Percentiles rank a stretch among this genome's conserved stretches.
These are phyloP conservation scores for Istiophorus platypterus DNA, from an alignment of 2,113 vertebrate genomes.

Conservation along the genomic window DNA sequence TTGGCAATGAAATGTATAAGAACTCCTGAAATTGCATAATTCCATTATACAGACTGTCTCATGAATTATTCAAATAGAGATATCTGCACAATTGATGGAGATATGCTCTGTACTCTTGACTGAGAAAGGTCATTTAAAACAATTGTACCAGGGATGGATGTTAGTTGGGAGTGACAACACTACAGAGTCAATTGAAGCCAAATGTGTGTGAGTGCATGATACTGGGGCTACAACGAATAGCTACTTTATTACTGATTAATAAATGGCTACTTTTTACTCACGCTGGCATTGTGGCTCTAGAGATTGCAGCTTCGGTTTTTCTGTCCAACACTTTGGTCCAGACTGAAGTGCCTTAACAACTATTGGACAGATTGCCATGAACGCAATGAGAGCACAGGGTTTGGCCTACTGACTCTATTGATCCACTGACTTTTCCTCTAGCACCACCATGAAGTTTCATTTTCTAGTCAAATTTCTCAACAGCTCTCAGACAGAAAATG, in stretches of 20 bases:
- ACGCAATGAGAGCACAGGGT: not conserved
- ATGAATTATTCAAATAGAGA: conserved; percentile 50
- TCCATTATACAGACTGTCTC: conserved; percentile 37
- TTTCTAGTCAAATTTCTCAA: no score
- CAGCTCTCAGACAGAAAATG: no score
- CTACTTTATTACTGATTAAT: not conserved
- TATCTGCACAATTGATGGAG: conserved; percentile 54
- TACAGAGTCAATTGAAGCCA: not conserved
- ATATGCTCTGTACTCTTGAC: conserved; percentile 40
- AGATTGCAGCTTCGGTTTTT: not conserved
- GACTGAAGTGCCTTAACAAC: not conserved
- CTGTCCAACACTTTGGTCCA: not conserved
- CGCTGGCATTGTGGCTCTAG: no score
- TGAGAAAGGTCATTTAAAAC: conserved; percentile 48
- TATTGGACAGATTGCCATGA: not conserved
- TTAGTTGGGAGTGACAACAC: not conserved
- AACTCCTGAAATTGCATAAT: conserved; percentile 38
- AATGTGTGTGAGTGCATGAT: not conserved
- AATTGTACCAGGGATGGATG: conserved; percentile 21
- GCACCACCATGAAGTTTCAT: no score
- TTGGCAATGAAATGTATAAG: conserved; percentile 33
- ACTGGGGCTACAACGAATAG: not conserved
- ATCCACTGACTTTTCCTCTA: not conserved
- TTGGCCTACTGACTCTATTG: not conserved
- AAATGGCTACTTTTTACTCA: not conserved